A percentile compares a stretch with the other conserved stretches of the same genome.
These are phyloP conservation scores for Heliconius himera DNA, from an alignment of 1,140 invertebrate species.

Conservation along the genomic window DNA sequence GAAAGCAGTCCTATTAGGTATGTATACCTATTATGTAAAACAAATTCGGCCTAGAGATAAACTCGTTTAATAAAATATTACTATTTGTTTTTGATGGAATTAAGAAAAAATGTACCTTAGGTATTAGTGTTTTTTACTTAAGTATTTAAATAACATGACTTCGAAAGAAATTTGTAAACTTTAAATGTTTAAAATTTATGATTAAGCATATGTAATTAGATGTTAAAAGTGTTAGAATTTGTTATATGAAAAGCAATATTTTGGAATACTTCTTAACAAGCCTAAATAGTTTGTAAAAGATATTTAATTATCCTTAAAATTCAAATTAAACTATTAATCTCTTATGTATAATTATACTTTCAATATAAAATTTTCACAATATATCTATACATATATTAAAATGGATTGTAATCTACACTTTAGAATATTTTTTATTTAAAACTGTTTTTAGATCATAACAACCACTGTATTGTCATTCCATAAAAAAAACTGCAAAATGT, in stretches of 20 bases:
- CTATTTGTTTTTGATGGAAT: neutral
- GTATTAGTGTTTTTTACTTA: no score
- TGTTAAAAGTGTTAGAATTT: neutral
- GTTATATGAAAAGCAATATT: neutral
- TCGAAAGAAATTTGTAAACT: no score
- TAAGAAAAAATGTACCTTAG: no score
- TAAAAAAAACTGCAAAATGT: conserved; percentile 33
- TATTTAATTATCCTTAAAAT: neutral
- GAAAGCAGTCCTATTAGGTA: neutral
- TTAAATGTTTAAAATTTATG: no score
- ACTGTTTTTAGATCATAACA: neutral
- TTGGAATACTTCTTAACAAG: neutral
- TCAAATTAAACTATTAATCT: neutral
- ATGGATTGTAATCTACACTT: neutral
- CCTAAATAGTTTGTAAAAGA: neutral
- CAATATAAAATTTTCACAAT: neutral
- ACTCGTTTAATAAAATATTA: neutral
- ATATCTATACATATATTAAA: no score
- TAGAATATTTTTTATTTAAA: neutral
- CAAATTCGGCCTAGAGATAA: neutral
- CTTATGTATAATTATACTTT: neutral
- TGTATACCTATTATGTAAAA: neutral
- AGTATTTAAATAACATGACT: neutral
- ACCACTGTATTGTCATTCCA: conserved; percentile 37
- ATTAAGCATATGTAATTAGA: neutral